Evolutionary conservation across 2,888 invertebrate genomes (phyloP), one percentile per base, ranked within the genome.

Genomic region (Drosophila anomelani): DNA sequence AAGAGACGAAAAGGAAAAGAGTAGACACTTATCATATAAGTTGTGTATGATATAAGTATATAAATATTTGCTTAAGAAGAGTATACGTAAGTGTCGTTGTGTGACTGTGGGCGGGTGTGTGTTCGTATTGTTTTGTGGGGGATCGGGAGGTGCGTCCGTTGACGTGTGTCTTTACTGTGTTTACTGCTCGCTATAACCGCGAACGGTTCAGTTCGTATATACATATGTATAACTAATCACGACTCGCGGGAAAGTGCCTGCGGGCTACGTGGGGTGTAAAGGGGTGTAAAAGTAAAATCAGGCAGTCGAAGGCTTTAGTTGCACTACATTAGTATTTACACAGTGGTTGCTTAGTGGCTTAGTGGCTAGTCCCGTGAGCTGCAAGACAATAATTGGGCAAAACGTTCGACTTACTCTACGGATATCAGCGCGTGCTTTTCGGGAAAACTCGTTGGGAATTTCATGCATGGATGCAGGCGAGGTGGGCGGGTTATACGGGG

Each of bases 1-100:
- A 89, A 86, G 85, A 86, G 85, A 86, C 89, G 89, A 86, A 86
- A 86, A 85, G 88, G 85, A 86, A 89, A 85, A 88, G 87, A 85
- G 78, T 85, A 86, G 84, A 85, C 82, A 87, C 89, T 87, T 89
- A 86, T 86, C 85, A 86, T 87, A 86, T 86, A 89, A 87, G 80
- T 86, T 75, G 89, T 85, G 85, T 85, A 85, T 81, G 85, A 88
- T 76, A 86, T 88, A 86, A 80, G 81, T 86, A 77, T 71, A 78
- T 80, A 80, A 72, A 63, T 73, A 77, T 77, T 77, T 63, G 56
- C 73, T 66, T 63, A 64, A 75, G 57, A 75, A 61, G 66, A 73
- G 75, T 73, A 73, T 73, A 66, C 73, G 62, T 67, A 74, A 57
- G 77, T 77, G 81, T 86, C 49, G 17, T 41, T 67, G 46, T 67